Evolutionary conservation across 2,888 invertebrate genomes (phyloP), one percentile per base, ranked within the genome.

Genomic region (Chrysotoxum bicinctum): DNA sequence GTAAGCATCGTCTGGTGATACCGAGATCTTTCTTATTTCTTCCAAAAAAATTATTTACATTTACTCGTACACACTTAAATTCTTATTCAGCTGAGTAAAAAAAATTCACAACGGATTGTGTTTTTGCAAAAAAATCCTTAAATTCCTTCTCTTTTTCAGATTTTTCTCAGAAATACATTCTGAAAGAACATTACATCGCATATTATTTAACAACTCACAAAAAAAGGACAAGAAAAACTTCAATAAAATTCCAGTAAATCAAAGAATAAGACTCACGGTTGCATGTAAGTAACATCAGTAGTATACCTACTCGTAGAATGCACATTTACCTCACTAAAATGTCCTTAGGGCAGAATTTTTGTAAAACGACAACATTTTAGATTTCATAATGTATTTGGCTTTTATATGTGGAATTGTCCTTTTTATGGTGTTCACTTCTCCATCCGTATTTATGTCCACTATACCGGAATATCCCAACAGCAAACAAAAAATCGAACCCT

Each of bases 301-400:
- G 21, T 37, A n/a, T n/a, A n/a, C n/a, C n/a, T n/a, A n/a, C 7
- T 10, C 1, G 5, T 35, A 58, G 10, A 19, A 16, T 32, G 32
- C 52, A 68, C 37, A 52, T 54, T 69, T 76, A 26, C 43, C 8
- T 30, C 19, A 75, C 45, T 56, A 12, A 60, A 77, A 69, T 40
- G 68, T 69, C 69, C 30, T 48, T 23, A 21, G 19, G 32, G 32
- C 7, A 12, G 26, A 50, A 21, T 66, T 66, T 23, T 30, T 14
- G 5, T 19, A 35, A 48, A 69, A 40, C 45, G 60, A 62, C 45
- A 62, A 74, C 54, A 73, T 77, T 82, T 62, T 48, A 83, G 56
- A 83, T 83, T 78, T 83, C 73, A 83, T 83, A 78, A 78, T 74
- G 78, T 78, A 74, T 74, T 78, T 83, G 73, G 73, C 40, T 78